Conservation (phyloP, 2,113 vertebrate species). For the Centrocercus urophasianus region DNA sequence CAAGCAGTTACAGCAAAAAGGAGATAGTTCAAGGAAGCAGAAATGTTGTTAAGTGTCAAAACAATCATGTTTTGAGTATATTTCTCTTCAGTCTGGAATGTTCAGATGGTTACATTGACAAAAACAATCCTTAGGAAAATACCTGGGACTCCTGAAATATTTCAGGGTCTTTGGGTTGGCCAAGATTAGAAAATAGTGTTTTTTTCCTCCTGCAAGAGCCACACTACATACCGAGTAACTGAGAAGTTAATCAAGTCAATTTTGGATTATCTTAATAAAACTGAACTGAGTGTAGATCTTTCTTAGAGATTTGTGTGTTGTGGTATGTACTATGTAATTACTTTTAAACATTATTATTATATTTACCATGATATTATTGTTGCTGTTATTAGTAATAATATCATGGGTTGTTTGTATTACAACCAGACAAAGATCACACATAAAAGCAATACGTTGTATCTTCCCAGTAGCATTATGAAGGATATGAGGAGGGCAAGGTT, state of each 20-base stretch:
- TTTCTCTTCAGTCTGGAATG: not conserved
- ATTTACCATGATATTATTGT: slow-evolving; percentile 16
- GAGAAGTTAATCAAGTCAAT: not conserved
- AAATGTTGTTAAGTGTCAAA: not conserved
- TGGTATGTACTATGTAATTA: not conserved
- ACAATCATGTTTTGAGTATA: not conserved
- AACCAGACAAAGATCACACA: slow-evolving; percentile 28
- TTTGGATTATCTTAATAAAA: slow-evolving; percentile 29
- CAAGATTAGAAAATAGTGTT: not conserved
- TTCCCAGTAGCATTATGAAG: not conserved
- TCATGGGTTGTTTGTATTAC: not conserved
- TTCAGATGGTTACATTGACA: not conserved
- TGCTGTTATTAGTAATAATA: slow-evolving; percentile 36
- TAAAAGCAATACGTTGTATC: slow-evolving; percentile 5
- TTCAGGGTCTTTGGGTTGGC: not conserved
- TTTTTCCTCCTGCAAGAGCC: not conserved
- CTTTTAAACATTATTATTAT: slow-evolving; percentile 13
- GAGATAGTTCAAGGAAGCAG: not conserved
- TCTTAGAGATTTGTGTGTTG: not conserved
- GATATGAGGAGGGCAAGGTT: slow-evolving; percentile 21
- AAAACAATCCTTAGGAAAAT: not conserved
- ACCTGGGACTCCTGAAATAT: not conserved
- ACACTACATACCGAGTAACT: not conserved
- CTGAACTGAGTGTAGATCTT: not conserved
- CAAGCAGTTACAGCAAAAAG: not conserved